Conservation (phyloP, 2,888 invertebrate species). For the Ectemnius lituratus region DNA sequence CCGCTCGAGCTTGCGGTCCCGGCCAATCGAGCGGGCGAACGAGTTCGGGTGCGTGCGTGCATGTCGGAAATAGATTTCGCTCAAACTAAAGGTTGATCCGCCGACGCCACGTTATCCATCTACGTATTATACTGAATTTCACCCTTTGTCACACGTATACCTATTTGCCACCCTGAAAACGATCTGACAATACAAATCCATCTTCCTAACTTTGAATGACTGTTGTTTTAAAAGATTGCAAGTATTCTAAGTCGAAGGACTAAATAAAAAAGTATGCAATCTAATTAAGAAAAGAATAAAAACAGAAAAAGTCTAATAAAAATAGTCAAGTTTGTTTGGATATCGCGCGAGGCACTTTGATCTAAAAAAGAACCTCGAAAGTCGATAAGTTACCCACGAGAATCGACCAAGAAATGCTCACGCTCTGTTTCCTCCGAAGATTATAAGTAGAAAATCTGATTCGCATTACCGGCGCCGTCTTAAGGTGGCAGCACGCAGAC, state of each 20-base stretch:
- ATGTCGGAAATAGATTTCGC: slow-evolving; percentile 74
- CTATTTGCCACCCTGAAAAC: too few relatives aligned
- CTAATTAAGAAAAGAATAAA: neutral
- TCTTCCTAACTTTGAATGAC: too few relatives aligned
- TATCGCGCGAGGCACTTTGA: too few relatives aligned
- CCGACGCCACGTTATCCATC: slow-evolving; percentile 56
- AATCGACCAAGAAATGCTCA: slow-evolving; percentile 17
- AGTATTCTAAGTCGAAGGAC: too few relatives aligned
- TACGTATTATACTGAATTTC: slow-evolving; percentile 45
- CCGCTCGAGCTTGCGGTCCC: slow-evolving; percentile 61
- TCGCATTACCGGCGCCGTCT: neutral
- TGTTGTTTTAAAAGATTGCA: too few relatives aligned
- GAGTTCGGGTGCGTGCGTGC: slow-evolving; percentile 63
- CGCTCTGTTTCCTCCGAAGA: slow-evolving; percentile 15
- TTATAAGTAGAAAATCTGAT: slow-evolving; percentile 28
- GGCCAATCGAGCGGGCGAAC: slow-evolving; percentile 70
- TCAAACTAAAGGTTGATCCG: slow-evolving; percentile 68
- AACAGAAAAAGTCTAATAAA: neutral
- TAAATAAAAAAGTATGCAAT: neutral
- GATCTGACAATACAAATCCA: too few relatives aligned
- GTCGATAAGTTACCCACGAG: slow-evolving; percentile 67
- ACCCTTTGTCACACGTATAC: slow-evolving; percentile 12
- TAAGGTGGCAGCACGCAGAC: slow-evolving; percentile 43
- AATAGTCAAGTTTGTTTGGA: neutral
- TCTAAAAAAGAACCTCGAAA: neutral